Base-by-base conservation (phyloP, 2,797 vertebrate species). In the Brotula barbata region DNA sequence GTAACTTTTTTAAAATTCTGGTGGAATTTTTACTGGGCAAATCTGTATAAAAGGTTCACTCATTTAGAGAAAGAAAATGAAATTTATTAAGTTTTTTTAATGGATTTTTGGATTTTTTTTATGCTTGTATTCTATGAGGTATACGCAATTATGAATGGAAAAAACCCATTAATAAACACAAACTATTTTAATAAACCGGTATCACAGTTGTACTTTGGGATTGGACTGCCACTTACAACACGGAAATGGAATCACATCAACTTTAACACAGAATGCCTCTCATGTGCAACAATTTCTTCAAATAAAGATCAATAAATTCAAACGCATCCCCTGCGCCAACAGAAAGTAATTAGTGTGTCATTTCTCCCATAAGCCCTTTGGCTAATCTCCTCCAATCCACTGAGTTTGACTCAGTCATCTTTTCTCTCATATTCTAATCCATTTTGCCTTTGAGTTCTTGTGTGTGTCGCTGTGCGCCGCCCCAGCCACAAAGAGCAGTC, bases 341-440 rank as follows among this genome's bases (percentile, higher is more conserved):
- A 73, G 59, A 89, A 89, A 88, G 85, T 84, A 86, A 91, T 90
- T 87, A 89, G 85, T 82, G 80, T 88, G 85, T 90, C 76, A 84
- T 89, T 90, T 90, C 83, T 75, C 71, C 75, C 64, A 68, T 80
- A 87, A 89, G 86, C 81, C 81, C 77, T 68, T 85, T 78, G 71
- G 46, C 67, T 91, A 90, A 91, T 91, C 90, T 89, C 79, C 77
- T 72, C 75, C 88, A 90, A 92, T 90, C 87, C 86, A 90, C 75
- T 87, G 84, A 51, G 81, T 87, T 89, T 90, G 88, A 92, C 90
- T 89, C 91, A 91, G 89, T 91, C 89, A 89, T 90, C 89, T 90
- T 89, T 92, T 90, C 85, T 90, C 81, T 88, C 79, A 85, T 88
- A 86, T 90, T 92, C 89, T 89, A 91, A 90, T 90, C 85, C 87